Evolutionary conservation across 2,888 invertebrate species (phyloP), one percentile per base, ranked within the genome.

Genomic region (Leucozona laternaria): DNA sequence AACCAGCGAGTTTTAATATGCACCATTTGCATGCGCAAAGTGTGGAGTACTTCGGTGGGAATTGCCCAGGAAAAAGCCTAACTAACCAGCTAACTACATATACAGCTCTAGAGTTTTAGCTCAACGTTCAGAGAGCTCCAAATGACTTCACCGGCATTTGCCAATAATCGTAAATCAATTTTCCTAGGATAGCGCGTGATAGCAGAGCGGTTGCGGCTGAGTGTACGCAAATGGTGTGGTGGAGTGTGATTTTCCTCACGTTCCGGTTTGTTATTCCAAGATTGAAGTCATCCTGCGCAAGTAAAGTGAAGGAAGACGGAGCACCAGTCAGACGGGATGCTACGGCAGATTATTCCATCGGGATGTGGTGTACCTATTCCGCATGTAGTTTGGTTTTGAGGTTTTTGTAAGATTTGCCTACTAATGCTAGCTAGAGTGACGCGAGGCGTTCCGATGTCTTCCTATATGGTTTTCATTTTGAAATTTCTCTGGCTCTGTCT

Each of bases 121-220:
- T 62, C 10, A 62, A 43, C 43, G 64, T 78, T 70, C 55, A 81
- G 85, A 81, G 81, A 64, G n/a, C 58, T 80, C 73, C 86, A 78
- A 86, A 86, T 86, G 78, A 75, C 82, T 82, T 86, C 86, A 86
- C 81, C 79, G 86, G 86, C 86, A 82, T 86, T 86, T 79, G 78
- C 86, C 86, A 86, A 86, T 86, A 86, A 86, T 86, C 82, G 82
- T 86, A 82, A 86, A 86, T 86, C 86, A 86, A 86, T 82, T 86
- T 86, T 82, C 82, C 66, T 82, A 86, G 81, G 71, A 86, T 75
- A 73, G 85, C 79, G 45, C 76, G 64, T 71, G 79, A 84, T 79
- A 76, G 71, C 80, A 34, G 64, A 71, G 22, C 28, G 48, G 31
- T 17, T 37, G 45, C 17, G 37, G 34, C n/a, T 25, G 11, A 31